phyloP scores from a whole-genome alignment of 2,888 invertebrate genomes.

The Herminia tarsipennalis region DNA sequence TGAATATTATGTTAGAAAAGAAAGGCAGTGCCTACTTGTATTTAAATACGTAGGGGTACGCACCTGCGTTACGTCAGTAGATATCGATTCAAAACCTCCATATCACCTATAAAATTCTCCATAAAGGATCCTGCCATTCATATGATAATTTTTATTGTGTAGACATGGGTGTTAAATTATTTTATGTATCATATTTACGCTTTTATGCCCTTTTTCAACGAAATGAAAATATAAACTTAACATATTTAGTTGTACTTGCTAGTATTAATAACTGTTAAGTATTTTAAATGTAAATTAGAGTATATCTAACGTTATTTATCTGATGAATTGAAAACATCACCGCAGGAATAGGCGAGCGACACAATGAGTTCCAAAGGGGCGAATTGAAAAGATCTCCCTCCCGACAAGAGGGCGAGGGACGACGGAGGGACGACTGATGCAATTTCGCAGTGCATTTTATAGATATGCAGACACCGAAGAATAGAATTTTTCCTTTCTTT shows the following conservation, averaged over 20 bases:
- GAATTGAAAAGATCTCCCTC: slow-evolving; percentile 65
- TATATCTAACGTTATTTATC: slow-evolving; percentile 43
- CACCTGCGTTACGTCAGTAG: no score
- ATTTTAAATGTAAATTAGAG: slow-evolving; percentile 53
- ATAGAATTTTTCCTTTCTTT: slow-evolving; percentile 57
- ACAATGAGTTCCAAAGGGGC: slow-evolving; percentile 52
- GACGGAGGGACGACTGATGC: slow-evolving; percentile 55
- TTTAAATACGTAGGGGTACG: no score
- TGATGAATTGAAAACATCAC: slow-evolving; percentile 65
- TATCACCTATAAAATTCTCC: slow-evolving; percentile 24
- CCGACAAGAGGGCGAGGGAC: slow-evolving; percentile 51
- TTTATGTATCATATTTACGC: slow-evolving; percentile 6
- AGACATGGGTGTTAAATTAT: slow-evolving; percentile 9
- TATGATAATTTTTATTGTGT: slow-evolving; percentile 28
- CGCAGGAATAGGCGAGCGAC: slow-evolving; percentile 51
- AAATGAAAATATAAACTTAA: slow-evolving; percentile 6
- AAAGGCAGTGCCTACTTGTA: no score
- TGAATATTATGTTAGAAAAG: no score
- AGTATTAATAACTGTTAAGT: background rate
- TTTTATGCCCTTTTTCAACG: slow-evolving; percentile 16
- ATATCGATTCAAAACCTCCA: slow-evolving; percentile 11
- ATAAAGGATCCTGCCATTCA: slow-evolving; percentile 20
- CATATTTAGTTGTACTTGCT: background rate
- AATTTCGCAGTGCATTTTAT: slow-evolving; percentile 67
- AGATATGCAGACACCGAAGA: slow-evolving; percentile 51